phyloP scores from a whole-genome alignment of 2,113 vertebrate species.

The Mesoclemmys tuberculata region DNA sequence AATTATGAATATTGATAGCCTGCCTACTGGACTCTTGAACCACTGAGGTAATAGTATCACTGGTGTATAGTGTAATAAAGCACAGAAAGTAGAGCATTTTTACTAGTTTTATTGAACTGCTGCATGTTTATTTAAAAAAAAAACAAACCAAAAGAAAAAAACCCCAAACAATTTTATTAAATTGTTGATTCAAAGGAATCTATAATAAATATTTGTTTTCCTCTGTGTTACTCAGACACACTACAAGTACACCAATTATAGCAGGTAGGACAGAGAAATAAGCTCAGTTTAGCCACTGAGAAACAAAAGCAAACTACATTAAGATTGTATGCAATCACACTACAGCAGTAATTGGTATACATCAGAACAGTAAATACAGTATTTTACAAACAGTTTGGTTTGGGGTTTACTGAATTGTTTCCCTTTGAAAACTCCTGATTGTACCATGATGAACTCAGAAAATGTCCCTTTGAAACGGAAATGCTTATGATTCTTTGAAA shows the following conservation, averaged over 20 bases:
- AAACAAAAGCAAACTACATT: conserved; percentile 64
- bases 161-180: conserved; percentile 41
- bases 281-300: conserved; percentile 56
- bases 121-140: conserved; percentile 76
- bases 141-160: conserved; percentile 1
- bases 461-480: not conserved
- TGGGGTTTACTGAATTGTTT: conserved; percentile 53
- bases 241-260: conserved; percentile 61
- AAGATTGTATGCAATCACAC: conserved; percentile 52
- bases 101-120: conserved; percentile 33
- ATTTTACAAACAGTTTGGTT: conserved; percentile 73
- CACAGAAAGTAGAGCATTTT: not conserved
- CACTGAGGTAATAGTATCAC: too few relatives aligned
- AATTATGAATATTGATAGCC: too few relatives aligned
- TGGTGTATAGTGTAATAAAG: not conserved
- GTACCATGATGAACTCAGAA: not conserved
- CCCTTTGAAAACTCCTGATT: conserved; percentile 50
- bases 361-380: conserved; percentile 70
- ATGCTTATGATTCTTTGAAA: not conserved
- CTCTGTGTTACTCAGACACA: conserved; percentile 73
- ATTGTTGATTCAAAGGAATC: conserved; percentile 75
- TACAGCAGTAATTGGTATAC: conserved; percentile 64
- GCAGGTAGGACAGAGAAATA: conserved; percentile 64
- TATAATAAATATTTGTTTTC: conserved; percentile 77
- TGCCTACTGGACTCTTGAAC: too few relatives aligned